phyloP scores from a whole-genome alignment of 2,797 vertebrate genomes.

The Cebuella pygmaea region DNA sequence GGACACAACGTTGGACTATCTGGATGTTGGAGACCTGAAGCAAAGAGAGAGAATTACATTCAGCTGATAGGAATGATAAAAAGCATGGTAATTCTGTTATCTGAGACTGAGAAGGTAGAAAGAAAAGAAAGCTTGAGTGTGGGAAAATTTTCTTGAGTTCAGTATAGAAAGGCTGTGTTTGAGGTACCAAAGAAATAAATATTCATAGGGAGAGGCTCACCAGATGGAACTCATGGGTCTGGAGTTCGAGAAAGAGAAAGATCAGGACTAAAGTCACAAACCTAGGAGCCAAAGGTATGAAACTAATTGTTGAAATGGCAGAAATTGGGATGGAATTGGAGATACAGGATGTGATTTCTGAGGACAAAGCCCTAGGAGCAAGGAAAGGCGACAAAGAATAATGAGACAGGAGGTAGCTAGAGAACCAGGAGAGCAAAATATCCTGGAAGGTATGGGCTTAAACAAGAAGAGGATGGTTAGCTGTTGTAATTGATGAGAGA shows the following conservation, averaged over 20 bases:
- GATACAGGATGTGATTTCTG: background rate
- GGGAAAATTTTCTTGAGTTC: background rate
- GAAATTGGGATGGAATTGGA: background rate
- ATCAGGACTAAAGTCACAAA: background rate
- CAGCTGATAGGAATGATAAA: background rate
- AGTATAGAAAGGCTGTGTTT: background rate
- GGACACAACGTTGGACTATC: background rate
- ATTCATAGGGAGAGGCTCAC: background rate
- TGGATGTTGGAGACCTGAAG: background rate
- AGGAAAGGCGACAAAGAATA: background rate
- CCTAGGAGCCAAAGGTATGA: background rate
- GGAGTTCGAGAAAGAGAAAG: background rate
- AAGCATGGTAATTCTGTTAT: background rate
- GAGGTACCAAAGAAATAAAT: background rate
- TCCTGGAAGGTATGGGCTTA: background rate
- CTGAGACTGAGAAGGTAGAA: background rate
- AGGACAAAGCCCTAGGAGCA: background rate
- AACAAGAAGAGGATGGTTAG: background rate
- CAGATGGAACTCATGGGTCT: background rate
- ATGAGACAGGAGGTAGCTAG: background rate
- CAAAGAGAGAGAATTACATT: background rate
- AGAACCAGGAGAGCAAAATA: background rate
- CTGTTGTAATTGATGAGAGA: background rate
- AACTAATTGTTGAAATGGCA: conserved; percentile 8
- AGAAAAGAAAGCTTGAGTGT: background rate